Evolutionary conservation across 2,113 vertebrate genomes (phyloP), one percentile per base, ranked within the genome.

Genomic region (Phoenicopterus ruber): DNA sequence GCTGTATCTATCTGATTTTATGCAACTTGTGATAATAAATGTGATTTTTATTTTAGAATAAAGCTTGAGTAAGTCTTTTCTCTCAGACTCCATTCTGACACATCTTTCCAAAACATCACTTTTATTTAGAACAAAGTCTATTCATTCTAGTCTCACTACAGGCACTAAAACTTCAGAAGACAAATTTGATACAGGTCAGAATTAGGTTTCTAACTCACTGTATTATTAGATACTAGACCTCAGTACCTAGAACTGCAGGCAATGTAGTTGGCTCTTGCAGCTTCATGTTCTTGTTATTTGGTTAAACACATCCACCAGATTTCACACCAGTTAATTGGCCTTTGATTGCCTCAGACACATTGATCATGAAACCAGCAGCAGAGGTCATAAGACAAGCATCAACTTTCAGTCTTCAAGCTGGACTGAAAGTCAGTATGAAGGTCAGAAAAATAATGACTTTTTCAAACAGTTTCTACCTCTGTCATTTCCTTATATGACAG

Each of bases 11-110:
- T 97, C 97, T 97, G 93, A 98, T 98, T 98, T 98, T 98, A 98
- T 98, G 98, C 97, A 97, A 98, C 96, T 98, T 98, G 98, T 98
- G 97, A 98, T 98, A 98, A 98, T 98, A 98, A 98, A 98, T 97
- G 97, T 98, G 96, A 95, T 94, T 96, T 98, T 98, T 98, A 98
- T 98, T 98, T 98, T 98, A 98, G 95, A 98, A 96, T 98, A 98
- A 97, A 98, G 85, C 90, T 72, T 81, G 94, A 79, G 74, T 94
- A 69, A 13, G 57, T 88, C n/a, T 93, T 82, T 95, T 93, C n/a
- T 92, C 84, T 89, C 46, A 70, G 59, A 47, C 36, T 36, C n/a
- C 28, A 9, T 78, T 92, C 55, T 67, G 67, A 82, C 26, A 34
- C 13, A 26, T 28, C 74, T 70, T 85, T 67, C 31, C 15, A n/a